Conservation (phyloP, 1,140 invertebrate genomes). For the Brachionus koreanus region DNA sequence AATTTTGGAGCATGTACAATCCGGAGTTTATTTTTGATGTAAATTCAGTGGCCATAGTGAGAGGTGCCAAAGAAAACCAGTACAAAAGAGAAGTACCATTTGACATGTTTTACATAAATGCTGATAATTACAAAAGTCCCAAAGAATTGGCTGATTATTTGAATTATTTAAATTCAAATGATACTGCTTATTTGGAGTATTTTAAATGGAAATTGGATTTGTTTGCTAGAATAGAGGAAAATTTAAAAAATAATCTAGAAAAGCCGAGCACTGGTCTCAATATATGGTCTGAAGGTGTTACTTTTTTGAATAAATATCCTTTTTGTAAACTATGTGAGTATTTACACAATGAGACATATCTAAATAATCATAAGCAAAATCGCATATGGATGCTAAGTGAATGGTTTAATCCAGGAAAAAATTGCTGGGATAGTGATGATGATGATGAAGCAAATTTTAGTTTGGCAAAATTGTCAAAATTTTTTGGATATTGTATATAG, state of each 20-base stretch:
- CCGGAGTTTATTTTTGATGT: conserved; percentile 14
- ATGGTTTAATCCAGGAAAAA: background rate
- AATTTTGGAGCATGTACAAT: conserved; percentile 37
- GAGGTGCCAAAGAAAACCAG: conserved; percentile 83
- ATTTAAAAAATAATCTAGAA: background rate
- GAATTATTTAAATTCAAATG: conserved; percentile 12
- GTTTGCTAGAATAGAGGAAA: background rate
- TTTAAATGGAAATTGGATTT: conserved; percentile 51
- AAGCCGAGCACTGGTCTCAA: background rate
- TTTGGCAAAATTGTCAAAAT: background rate
- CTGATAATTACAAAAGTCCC: background rate
- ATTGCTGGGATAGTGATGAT: background rate
- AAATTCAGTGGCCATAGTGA: conserved; percentile 75
- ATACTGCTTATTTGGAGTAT: conserved; percentile 31
- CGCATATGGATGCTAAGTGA: background rate
- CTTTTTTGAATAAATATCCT: background rate
- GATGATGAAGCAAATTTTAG: background rate
- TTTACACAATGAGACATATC: background rate
- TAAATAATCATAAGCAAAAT: background rate
- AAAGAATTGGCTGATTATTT: conserved; percentile 43
- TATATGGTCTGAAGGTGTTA: background rate
- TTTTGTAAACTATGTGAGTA: conserved; percentile 27
- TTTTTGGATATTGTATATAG: conserved; percentile 27
- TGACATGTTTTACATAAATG: background rate
- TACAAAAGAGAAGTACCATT: background rate